Base-by-base conservation (phyloP, 2,113 vertebrate species). In the Phainopepla nitens region DNA sequence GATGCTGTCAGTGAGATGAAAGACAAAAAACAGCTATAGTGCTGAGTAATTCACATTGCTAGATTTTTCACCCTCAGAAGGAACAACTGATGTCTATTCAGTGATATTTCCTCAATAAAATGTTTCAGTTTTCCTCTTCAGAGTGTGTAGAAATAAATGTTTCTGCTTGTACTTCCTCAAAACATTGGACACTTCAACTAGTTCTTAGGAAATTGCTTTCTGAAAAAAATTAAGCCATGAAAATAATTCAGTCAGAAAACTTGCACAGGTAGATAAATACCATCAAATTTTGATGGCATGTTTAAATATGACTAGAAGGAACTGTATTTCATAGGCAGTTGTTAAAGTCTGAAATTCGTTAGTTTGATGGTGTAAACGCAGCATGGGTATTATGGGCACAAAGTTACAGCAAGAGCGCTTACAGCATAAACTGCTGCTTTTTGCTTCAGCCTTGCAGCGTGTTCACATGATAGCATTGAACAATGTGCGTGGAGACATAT, bases 1-100 rank as follows among this genome's bases (percentile, higher is more conserved):
- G 73, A 87, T 54, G 25, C 64, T 86, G 80, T 71, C 50, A 93
- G 78, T 87, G 42, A 96, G 91, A 96, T 93, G 75, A 95, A 97
- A 97, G 85, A 47, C 81, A 95, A 81, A 90, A 87, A 69, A 0
- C 15, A 87, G 71, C 49, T 61, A 39, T 23, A 49, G 71, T 93
- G 81, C 92, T 81, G 90, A 94, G 79, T 94, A 96, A 94, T 94
- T 80, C 90, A 47, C 42, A 20, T 42, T 65, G 45, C 61, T 80
- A 72, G 51, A 60, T 90, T 84, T 94, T 93, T 87, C 44, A 92
- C 13, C 31, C 33, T 82, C 41, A 33, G 39, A 39, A 61, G 17
- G 33, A 75, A 31, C 24, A 82, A 47, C 45, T 53, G 35, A 27
- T 57, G 79, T 25, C 31, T 86, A 44, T 82, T 94, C 65, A 69